Percentiles rank a stretch among this genome's conserved stretches.
phyloP scores from a whole-genome alignment of 2,888 invertebrate genomes.

The Heliconius ethilla region DNA sequence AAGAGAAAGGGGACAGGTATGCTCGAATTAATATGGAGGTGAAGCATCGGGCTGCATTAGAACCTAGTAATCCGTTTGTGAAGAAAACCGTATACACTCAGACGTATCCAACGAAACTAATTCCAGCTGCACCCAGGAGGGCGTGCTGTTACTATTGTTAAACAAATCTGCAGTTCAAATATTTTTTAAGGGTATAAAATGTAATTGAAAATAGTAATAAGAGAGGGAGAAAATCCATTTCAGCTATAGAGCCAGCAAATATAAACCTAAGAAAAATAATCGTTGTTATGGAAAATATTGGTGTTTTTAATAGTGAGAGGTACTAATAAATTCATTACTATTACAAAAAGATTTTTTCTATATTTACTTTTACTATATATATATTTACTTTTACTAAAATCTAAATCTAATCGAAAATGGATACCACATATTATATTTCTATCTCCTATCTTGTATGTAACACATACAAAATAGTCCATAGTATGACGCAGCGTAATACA shows the following conservation, averaged over 20 bases:
- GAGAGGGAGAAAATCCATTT: not conserved
- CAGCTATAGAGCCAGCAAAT: not conserved
- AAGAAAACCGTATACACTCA: slow-evolving; percentile 66
- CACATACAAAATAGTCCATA: not conserved
- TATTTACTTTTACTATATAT: no score
- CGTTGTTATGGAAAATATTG: not conserved
- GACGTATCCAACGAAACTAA: slow-evolving; percentile 67
- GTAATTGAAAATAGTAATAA: not conserved
- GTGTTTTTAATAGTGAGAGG: not conserved
- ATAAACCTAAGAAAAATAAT: not conserved
- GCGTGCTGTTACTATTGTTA: slow-evolving; percentile 69
- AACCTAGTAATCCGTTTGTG: slow-evolving; percentile 65
- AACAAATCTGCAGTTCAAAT: slow-evolving; percentile 43
- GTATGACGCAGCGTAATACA: not conserved
- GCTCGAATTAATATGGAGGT: slow-evolving; percentile 73
- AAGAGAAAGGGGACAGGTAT: slow-evolving; percentile 73
- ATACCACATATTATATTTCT: slow-evolving; percentile 14
- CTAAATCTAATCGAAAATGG: slow-evolving; percentile 7
- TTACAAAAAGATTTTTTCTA: not conserved
- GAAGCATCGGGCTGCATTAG: slow-evolving; percentile 57
- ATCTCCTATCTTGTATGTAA: not conserved
- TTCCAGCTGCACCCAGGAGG: slow-evolving; percentile 69
- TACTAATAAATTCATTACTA: not conserved
- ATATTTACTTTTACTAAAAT: not conserved
- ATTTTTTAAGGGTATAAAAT: not conserved